phyloP scores from a whole-genome alignment of 2,888 invertebrate species.

The Brachyptera risi region DNA sequence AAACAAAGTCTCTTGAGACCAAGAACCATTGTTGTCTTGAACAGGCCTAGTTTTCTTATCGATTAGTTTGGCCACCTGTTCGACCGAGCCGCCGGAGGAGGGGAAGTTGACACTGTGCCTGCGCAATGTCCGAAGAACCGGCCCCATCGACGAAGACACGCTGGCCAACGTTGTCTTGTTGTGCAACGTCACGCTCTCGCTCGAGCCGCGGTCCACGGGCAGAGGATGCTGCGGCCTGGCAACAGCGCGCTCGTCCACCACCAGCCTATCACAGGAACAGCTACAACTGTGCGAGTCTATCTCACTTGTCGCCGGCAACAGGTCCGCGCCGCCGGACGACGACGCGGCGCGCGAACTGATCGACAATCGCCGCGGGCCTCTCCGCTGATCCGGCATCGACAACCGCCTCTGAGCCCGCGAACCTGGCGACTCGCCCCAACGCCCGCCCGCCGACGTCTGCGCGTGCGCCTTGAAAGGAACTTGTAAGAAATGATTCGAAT shows the following conservation, averaged over 20 bases:
- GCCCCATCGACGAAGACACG: too few relatives aligned
- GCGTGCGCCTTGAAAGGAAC: slow-evolving; percentile 5
- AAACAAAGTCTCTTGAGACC: slow-evolving; percentile 78
- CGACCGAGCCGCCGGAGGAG: too few relatives aligned
- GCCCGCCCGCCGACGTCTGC: slow-evolving; percentile 2
- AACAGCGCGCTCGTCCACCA: slow-evolving; percentile 27
- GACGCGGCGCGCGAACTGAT: too few relatives aligned
- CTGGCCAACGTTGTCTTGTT: not conserved
- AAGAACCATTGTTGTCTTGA: slow-evolving; percentile 38
- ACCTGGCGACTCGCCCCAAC: not conserved
- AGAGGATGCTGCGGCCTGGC: slow-evolving; percentile 41
- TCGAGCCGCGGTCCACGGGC: slow-evolving; percentile 27
- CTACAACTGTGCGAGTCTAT: not conserved
- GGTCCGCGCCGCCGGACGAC: not conserved
- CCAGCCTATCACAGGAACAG: not conserved
- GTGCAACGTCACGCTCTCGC: slow-evolving; percentile 20
- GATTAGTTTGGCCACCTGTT: too few relatives aligned
- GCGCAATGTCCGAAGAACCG: too few relatives aligned
- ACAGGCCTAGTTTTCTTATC: not conserved
- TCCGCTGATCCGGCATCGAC: slow-evolving; percentile 3
- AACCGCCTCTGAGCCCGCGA: slow-evolving; percentile 36
- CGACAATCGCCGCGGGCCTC: not conserved
- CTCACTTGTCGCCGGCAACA: too few relatives aligned
- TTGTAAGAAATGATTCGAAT: slow-evolving; percentile 21
- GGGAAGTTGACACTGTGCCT: too few relatives aligned